Base-by-base conservation (phyloP, 2,888 invertebrate genomes). In the Ferdinandea cuprea region DNA sequence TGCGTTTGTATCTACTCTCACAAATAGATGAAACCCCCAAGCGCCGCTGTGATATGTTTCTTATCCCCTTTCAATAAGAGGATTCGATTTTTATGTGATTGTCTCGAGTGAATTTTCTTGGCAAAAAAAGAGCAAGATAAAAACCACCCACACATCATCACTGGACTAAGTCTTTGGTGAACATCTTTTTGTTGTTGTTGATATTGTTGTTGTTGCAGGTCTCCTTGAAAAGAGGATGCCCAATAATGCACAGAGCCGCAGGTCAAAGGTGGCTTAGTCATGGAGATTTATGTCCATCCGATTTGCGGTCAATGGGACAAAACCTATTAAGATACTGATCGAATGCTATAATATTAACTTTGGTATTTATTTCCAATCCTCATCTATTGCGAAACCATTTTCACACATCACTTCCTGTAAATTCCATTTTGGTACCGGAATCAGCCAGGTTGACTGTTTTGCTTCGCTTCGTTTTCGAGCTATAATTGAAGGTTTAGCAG, bases 271-370 rank as follows among this genome's bases (percentile, higher is more conserved):
- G 78, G 78, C 78, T 83, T 83, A 78, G 73, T 66, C 72, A 73
- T 78, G 66, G 66, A 83, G 83, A 83, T 83, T 83, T 83, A 83
- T 83, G 78, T 78, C 72, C 77, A 78, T 83, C 77, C 73, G 83
- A 83, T 83, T 83, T 83, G 83, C 68, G 83, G 83, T 77, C 83
- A 83, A 83, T 83, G 83, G 83, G 83, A 83, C 78, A 83, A 83
- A 83, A 83, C 83, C 83, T 78, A 83, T 83, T 83, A 83, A 83
- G 83, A 83, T 83, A 83, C 78, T 78, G 78, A 83, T 83, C 83
- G 83, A 78, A 78, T 83, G 68, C 83, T 73, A 73, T 78, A 77
- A 78, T 78, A 83, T 83, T 83, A 83, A 83, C 83, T 83, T 78
- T 63, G 73, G 72, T 78, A 83, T 83, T 83, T 83, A 78, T 78